Percentiles rank a stretch among this genome's conserved stretches.
These are phyloP conservation scores for Hybognathus amarus DNA, from an alignment of 2,797 vertebrate genomes.

Conservation along the genomic window DNA sequence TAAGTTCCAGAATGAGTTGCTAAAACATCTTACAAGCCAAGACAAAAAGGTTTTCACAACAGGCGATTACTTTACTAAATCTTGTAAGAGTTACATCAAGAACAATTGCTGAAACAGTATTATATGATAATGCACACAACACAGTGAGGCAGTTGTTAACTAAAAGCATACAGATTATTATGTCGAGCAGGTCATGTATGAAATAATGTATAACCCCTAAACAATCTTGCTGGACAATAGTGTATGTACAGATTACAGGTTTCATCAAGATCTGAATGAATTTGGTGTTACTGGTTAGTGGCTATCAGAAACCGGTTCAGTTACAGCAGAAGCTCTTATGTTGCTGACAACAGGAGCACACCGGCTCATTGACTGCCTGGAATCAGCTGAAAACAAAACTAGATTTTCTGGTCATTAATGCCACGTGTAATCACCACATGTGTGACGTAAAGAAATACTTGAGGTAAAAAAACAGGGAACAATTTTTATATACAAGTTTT, in stretches of 20 bases:
- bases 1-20: not conserved
- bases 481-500: not conserved
- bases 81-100: not conserved
- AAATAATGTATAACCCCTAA: not conserved
- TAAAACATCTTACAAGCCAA: not conserved
- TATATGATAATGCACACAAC: not conserved
- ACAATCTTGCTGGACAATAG: not conserved
- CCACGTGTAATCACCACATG: conserved; percentile 28
- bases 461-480: not conserved
- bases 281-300: not conserved
- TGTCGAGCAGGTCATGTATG: not conserved
- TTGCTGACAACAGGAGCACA: not conserved
- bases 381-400: conserved; percentile 47
- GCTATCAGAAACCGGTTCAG: not conserved
- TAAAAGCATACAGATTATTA: not conserved
- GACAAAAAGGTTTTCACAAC: not conserved
- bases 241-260: conserved; percentile 1
- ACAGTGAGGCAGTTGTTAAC: not conserved
- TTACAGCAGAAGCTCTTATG: not conserved
- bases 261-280: not conserved
- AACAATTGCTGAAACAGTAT: not conserved
- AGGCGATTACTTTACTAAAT: not conserved
- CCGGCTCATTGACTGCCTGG: not conserved
- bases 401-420: conserved; percentile 55
- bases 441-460: conserved; percentile 6